Evolutionary conservation across 2,797 vertebrate species (phyloP).

Genomic region (Gadopsis marmoratus): DNA sequence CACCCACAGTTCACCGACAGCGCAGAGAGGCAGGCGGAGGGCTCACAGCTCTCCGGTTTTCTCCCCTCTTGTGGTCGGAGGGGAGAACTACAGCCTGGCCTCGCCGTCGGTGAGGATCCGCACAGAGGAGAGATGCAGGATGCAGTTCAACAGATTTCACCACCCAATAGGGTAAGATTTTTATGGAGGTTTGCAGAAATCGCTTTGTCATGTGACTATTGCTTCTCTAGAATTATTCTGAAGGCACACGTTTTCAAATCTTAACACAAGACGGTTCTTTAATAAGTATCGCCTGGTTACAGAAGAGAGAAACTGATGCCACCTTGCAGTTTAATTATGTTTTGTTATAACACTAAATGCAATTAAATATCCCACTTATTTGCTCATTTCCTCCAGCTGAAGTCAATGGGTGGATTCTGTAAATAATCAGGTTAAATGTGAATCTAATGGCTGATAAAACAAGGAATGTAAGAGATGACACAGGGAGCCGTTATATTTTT

Average conservation of each 20-base stretch:
- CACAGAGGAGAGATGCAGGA: slow-evolving; percentile 66
- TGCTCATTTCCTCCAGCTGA: no score
- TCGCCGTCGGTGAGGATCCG: slow-evolving; percentile 76
- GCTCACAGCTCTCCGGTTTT: slow-evolving; percentile 79
- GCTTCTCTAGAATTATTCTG: no score
- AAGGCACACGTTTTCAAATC: no score
- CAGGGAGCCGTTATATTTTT: background rate
- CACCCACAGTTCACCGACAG: slow-evolving; percentile 4
- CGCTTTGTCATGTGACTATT: background rate
- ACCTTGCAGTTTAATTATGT: background rate
- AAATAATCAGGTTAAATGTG: background rate
- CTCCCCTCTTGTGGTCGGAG: slow-evolving; percentile 81
- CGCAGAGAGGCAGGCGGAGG: slow-evolving; percentile 75
- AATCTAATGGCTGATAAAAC: background rate
- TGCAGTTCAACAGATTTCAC: slow-evolving; percentile 73
- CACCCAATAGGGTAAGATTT: slow-evolving; percentile 69
- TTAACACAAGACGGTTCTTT: no score
- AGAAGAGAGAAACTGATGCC: background rate
- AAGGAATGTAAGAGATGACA: background rate
- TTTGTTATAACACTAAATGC: background rate
- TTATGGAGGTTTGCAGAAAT: no score
- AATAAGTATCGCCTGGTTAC: background rate
- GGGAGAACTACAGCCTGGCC: slow-evolving; percentile 82
- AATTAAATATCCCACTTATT: background rate
- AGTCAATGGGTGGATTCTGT: no score